Base-by-base conservation (phyloP, 2,113 vertebrate species). In the Taurulus bubalis region DNA sequence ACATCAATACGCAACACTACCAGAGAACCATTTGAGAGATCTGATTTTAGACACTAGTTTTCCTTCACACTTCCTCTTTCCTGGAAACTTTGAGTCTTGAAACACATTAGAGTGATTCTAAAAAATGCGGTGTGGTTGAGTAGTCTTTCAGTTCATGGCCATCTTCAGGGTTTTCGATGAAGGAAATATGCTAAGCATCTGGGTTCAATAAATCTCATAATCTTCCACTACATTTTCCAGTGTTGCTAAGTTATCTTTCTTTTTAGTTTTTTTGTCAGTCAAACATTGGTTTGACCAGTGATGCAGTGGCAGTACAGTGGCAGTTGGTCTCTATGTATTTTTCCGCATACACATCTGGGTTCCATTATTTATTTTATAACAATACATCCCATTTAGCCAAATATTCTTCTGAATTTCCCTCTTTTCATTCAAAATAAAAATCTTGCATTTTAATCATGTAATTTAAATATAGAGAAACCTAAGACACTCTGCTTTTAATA, bases 11-110 rank as follows among this genome's bases (percentile, higher is more conserved):
- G 70, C 69, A 77, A 45, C 75, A 53, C 58, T 71, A 66, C 24
- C 78, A 85, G 74, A 75, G 74, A 80, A 87, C 60, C 85, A 87
- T 67, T 75, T 70, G 67, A 67, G 32, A 85, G 86, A 81, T 82
- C 14, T 22, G 59, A 80, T 49, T 76, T 71, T 42, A 38, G 68
- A 74, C 24, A 8, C 22, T 14, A n/a, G n/a, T 71, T 82, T 82
- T 72, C 55, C 38, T 56, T 26, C 22, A 53, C 68, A 42, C n/a
- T 75, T 71, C 26, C 26, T 77, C 65, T 69, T 32, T 51, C 9
- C 12, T 38, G 6, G 47, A 80, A 68, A 73, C 15, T 30, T 7
- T 8, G 55, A 47, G 20, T 53, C 20, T 71, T 5, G 0, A 78
- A 81, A 74, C 34, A 45, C 16, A 53, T 71, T 4, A 16, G 24